phyloP scores from a whole-genome alignment of 2,888 invertebrate species.

The Catocala nupta region DNA sequence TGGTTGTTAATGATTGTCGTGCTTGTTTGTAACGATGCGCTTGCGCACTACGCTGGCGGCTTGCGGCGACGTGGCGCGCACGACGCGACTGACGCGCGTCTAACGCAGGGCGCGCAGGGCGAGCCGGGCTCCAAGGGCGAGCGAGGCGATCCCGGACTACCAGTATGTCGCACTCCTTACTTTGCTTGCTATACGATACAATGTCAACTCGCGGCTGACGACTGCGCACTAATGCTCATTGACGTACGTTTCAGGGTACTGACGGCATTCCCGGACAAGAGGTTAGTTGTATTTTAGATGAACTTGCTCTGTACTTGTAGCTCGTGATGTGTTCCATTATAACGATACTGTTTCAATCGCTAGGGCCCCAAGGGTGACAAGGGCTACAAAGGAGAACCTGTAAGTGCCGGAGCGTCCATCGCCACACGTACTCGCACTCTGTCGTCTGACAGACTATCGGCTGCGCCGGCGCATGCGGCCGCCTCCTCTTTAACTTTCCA shows the following conservation, averaged over 20 bases:
- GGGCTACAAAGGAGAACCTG: constrained; percentile 94
- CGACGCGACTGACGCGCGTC: background rate
- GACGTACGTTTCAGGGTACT: constrained; percentile 91
- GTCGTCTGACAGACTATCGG: constrained; percentile 10
- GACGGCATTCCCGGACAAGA: constrained; percentile 97
- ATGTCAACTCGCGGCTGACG: background rate
- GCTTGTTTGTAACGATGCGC: too few species aligned
- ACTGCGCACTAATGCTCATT: constrained; percentile 30
- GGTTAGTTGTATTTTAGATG: constrained; percentile 83
- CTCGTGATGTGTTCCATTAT: constrained; percentile 15
- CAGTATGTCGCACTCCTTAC: constrained; percentile 89
- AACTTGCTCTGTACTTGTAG: constrained; percentile 5
- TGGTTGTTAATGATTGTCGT: too few species aligned
- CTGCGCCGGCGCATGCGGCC: constrained; percentile 38
- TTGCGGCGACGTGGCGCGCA: too few species aligned
- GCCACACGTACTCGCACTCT: constrained; percentile 10
- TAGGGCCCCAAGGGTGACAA: constrained; percentile 96
- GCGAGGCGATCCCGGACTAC: constrained; percentile 96
- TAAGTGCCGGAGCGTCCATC: constrained; percentile 83
- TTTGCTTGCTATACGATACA: background rate
- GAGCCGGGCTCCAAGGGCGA: constrained; percentile 97
- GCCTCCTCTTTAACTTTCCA: constrained; percentile 44
- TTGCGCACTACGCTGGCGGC: too few species aligned
- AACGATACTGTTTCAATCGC: constrained; percentile 64
- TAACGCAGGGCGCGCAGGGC: constrained; percentile 94